These are phyloP conservation scores for Threskiornis aethiopicus DNA, from an alignment of 2,797 vertebrate genomes.

Conservation along the genomic window DNA sequence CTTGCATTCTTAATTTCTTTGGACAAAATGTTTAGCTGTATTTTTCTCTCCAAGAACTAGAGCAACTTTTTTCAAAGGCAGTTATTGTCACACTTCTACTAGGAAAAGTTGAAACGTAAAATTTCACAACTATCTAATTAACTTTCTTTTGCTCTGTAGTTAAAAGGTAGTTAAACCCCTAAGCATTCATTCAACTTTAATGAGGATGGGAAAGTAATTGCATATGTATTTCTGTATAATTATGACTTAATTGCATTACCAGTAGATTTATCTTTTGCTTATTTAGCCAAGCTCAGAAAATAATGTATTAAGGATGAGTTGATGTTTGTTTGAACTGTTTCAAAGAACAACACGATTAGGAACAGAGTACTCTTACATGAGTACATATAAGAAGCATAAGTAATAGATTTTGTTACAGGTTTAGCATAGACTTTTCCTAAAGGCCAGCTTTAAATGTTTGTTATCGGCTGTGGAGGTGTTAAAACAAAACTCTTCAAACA, in stretches of 20 bases:
- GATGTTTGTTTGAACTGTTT: slow-evolving; percentile 1
- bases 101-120: not conserved
- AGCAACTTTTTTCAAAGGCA: not conserved
- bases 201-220: slow-evolving; percentile 58
- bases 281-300: slow-evolving; percentile 47
- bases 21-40: not conserved
- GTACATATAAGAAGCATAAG: not conserved
- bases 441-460: not conserved
- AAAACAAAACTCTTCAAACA: not conserved
- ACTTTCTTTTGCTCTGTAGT: slow-evolving; percentile 31
- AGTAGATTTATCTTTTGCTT: slow-evolving; percentile 50
- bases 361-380: not conserved
- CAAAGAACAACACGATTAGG: not conserved
- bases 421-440: not conserved
- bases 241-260: slow-evolving; percentile 64
- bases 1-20: slow-evolving; percentile 38
- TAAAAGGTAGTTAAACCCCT: slow-evolving; percentile 62
- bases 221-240: slow-evolving; percentile 63
- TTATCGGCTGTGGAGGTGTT: not conserved
- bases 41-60: not conserved
- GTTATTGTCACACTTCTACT: not conserved
- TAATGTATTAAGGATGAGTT: not conserved
- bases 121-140: slow-evolving; percentile 49
- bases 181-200: slow-evolving; percentile 65
- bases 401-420: not conserved